phyloP scores from a whole-genome alignment of 2,797 vertebrate species.

The Otus scops region DNA sequence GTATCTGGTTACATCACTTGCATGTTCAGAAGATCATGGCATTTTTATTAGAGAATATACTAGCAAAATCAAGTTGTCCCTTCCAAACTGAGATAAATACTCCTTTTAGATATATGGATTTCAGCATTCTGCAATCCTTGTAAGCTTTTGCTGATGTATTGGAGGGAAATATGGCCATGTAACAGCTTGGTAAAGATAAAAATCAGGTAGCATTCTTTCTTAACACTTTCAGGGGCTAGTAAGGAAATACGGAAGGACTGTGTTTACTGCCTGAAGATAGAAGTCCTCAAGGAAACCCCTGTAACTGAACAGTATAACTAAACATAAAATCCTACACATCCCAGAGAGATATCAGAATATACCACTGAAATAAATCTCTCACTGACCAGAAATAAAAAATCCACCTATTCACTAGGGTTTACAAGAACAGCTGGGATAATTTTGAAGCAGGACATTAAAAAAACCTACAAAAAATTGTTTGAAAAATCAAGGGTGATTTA shows the following conservation, averaged over 20 bases:
- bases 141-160: background rate
- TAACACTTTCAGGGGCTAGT: background rate
- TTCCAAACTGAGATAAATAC: background rate
- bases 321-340: background rate
- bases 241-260: background rate
- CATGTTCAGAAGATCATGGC: background rate
- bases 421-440: background rate
- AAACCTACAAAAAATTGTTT: fast-evolving
- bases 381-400: background rate
- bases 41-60: background rate
- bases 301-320: background rate
- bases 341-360: background rate
- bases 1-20: background rate
- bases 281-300: background rate
- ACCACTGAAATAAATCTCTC: background rate
- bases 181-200: background rate
- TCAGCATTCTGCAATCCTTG: background rate
- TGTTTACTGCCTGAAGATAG: background rate
- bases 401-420: background rate
- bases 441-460: background rate
- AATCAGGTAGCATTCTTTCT: background rate
- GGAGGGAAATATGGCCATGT: background rate
- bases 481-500: background rate
- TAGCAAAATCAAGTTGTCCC: background rate
- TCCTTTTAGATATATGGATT: background rate